phyloP scores from a whole-genome alignment of 2,113 vertebrate species.

The Oreochromis spilurus region DNA sequence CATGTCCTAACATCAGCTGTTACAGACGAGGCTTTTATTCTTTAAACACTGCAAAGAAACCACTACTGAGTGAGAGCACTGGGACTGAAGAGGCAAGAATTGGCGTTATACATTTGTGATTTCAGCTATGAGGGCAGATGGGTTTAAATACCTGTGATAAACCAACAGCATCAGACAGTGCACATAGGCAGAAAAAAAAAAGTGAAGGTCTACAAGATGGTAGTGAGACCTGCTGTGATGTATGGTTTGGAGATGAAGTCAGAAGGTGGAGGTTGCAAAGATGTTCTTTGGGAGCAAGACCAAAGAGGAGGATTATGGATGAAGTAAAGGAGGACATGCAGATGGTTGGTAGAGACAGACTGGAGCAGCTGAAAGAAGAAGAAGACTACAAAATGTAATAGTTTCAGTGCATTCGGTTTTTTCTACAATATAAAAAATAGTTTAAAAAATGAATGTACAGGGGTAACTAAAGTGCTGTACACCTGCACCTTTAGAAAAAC shows the following conservation, averaged over 20 bases:
- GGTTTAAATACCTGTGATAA: background rate
- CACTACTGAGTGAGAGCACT: background rate
- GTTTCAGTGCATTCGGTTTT: background rate
- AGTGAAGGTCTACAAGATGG: background rate
- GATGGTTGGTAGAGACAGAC: background rate
- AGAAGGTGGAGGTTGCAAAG: background rate
- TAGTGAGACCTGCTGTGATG: accelerated
- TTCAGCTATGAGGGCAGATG: background rate
- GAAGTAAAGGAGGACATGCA: background rate
- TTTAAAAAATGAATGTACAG: background rate
- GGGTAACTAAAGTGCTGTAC: background rate
- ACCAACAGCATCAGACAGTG: background rate
- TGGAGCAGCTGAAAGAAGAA: background rate
- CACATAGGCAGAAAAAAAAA: background rate
- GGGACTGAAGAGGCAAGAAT: background rate
- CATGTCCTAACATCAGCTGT: background rate
- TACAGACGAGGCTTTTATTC: background rate
- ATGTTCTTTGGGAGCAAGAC: background rate
- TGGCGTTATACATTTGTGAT: background rate
- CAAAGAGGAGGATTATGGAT: background rate
- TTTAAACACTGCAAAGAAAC: background rate
- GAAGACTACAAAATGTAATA: background rate
- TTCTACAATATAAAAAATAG: background rate
- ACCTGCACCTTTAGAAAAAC: background rate
- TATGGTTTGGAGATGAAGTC: background rate